Percentiles rank a stretch among this genome's conserved stretches.
Evolutionary conservation across 2,113 vertebrate genomes (phyloP).

Genomic region (Ptilonorhynchus violaceus): DNA sequence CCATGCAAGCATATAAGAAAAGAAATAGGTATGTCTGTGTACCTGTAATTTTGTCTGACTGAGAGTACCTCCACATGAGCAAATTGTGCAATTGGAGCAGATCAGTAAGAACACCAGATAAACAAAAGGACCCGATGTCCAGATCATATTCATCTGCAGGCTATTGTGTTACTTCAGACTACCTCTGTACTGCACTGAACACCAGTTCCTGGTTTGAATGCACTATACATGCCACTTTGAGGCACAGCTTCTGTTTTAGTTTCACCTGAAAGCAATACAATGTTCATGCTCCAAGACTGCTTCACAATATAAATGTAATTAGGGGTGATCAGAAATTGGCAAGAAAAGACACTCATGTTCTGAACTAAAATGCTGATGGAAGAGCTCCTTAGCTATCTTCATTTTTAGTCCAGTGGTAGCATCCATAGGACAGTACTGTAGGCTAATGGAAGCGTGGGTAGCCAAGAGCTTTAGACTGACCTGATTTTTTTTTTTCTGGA

Average conservation of each 20-base stretch:
- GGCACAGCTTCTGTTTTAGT: not conserved
- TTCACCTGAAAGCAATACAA: not conserved
- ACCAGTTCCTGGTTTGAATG: not conserved
- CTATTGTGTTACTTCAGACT: not conserved
- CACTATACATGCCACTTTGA: not conserved
- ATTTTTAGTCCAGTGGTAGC: not conserved
- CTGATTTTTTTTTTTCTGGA: not conserved
- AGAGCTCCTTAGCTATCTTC: not conserved
- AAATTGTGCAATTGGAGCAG: not conserved
- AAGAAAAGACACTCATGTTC: not conserved
- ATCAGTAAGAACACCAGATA: not conserved
- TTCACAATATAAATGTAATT: not conserved
- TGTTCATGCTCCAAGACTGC: not conserved
- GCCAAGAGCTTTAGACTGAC: not conserved
- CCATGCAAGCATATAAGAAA: not conserved
- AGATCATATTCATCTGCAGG: not conserved
- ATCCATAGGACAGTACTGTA: not conserved
- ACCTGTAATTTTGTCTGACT: not conserved
- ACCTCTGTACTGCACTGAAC: not conserved
- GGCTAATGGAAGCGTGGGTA: not conserved
- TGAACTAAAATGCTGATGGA: not conserved
- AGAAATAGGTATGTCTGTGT: not conserved
- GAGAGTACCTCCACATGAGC: not conserved
- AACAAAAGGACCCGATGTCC: not conserved
- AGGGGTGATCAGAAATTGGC: not conserved